Evolutionary conservation across 2,113 vertebrate genomes (phyloP), one percentile per base, ranked within the genome.

Genomic region (Nothobranchius furzeri): DNA sequence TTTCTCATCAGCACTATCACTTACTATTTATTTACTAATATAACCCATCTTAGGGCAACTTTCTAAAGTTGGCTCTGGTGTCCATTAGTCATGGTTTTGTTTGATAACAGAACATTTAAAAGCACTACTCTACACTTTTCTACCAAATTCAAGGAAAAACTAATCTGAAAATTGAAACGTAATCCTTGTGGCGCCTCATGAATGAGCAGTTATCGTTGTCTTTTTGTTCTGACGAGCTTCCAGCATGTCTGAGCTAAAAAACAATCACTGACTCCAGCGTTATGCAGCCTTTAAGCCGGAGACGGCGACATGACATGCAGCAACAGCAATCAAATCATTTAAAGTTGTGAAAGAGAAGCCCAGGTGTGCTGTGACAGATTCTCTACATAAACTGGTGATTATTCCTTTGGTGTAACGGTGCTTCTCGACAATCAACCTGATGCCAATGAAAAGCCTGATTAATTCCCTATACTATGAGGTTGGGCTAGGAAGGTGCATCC

Each of bases 171-270:
- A 87, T 20, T 86, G 0, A 62, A 60, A 42, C 60, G 69, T 85
- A 88, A 89, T 89, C 88, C 88, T 60, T 1, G 60, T 65, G 86
- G 88, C 88, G 88, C 86, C 86, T 35, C 8, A 25, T 79, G 54
- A 77, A 69, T 30, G 63, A 78, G 69, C 25, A 51, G 20, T 79
- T 73, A 76, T 83, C 75, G 78, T 83, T 84, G 83, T 87, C 72
- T 65, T 61, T 51, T 64, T 72, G 61, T 35, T 45, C 75, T 20
- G 24, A 9, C 52, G 50, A 72, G 73, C 74, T 65, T 65, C 20
- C 10, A 25, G 68, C 77, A 68, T 52, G 61, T 78, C 60, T 74
- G 17, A 77, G 83, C 75, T 68, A 53, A 71, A 45, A 69, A 58
- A 17, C 14, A 37, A 48, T 60, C 14, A 7, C 15, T 62, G 6